Conservation (phyloP, 64 coral and sea anemone species). For the Pocillopora damicornis region DNA sequence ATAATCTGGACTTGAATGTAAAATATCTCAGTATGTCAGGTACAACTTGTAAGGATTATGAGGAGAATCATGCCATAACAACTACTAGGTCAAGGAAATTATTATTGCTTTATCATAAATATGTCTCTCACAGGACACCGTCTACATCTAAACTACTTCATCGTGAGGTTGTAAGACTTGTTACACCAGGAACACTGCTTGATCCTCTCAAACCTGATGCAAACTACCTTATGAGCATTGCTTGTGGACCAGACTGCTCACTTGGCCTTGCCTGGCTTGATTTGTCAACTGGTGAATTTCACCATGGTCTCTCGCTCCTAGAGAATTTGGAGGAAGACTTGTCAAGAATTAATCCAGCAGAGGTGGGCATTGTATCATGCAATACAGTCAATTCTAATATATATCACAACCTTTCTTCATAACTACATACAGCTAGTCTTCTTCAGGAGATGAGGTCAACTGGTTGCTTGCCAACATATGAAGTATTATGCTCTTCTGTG, state of each 20-base stretch:
- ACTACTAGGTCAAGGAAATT: neutral
- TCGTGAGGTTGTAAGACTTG: slow-evolving; percentile 77
- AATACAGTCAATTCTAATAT: neutral
- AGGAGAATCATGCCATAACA: no score
- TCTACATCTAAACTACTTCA: slow-evolving; percentile 69
- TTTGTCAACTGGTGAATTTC: slow-evolving; percentile 81
- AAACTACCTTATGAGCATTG: slow-evolving; percentile 78
- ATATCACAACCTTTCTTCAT: no score
- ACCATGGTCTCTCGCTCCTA: slow-evolving; percentile 52
- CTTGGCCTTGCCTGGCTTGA: slow-evolving; percentile 83
- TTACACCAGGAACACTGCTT: slow-evolving; percentile 77
- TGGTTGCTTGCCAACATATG: no score
- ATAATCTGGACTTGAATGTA: neutral
- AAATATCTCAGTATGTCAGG: no score
- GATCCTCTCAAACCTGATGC: slow-evolving; percentile 80
- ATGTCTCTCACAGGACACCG: slow-evolving; percentile 44
- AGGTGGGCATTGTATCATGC: slow-evolving; percentile 37
- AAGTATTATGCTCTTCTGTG: no score
- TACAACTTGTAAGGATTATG: no score
- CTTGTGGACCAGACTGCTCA: slow-evolving; percentile 57
- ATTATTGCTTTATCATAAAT: neutral
- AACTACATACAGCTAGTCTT: no score
- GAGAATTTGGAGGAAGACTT: slow-evolving; percentile 79
- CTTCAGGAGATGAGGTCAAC: no score
- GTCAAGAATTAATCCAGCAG: slow-evolving; percentile 77